phyloP scores from a whole-genome alignment of 2,888 invertebrate genomes.

The Drosophila sordidapex region DNA sequence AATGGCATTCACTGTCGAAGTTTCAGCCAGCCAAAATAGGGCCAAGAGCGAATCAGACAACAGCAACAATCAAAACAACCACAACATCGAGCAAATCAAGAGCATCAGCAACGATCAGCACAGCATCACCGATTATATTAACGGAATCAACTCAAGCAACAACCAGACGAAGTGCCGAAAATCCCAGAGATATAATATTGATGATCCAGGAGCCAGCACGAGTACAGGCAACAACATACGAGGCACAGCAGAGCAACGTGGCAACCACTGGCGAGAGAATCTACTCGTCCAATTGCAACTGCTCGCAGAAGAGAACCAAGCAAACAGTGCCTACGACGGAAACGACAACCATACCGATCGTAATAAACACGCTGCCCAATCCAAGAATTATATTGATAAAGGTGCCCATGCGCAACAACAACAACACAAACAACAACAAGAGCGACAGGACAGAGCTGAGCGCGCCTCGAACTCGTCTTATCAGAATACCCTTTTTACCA shows the following conservation, averaged over 20 bases:
- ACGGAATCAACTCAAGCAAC: constrained; percentile 51
- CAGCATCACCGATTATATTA: constrained; percentile 35
- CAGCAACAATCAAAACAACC: constrained; percentile 46
- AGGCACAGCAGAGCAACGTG: constrained; percentile 11
- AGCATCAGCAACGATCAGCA: constrained; percentile 26
- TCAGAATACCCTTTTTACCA: constrained; percentile 83
- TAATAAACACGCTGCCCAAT: constrained; percentile 65
- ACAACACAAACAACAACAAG: constrained; percentile 33
- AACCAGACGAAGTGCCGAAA: constrained; percentile 71
- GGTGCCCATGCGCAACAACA: constrained; percentile 48
- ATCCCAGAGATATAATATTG: constrained; percentile 79
- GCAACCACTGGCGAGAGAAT: constrained; percentile 45
- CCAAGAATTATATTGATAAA: constrained; percentile 69
- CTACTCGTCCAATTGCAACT: constrained; percentile 56
- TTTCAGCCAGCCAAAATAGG: constrained; percentile 80
- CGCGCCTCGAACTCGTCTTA: constrained; percentile 70
- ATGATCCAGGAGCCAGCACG: constrained; percentile 82
- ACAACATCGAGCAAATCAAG: constrained; percentile 38
- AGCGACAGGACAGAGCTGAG: constrained; percentile 64
- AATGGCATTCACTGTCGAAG: constrained; percentile 82
- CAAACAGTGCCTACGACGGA: constrained; percentile 55
- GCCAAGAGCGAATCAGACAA: constrained; percentile 72
- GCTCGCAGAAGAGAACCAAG: constrained; percentile 67
- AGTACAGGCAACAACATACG: constrained; percentile 64
- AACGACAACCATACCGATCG: constrained; percentile 64